Percentiles rank a stretch among this genome's conserved stretches.
These are phyloP conservation scores for Amia ocellicauda DNA, from an alignment of 2,113 vertebrate genomes.

Conservation along the genomic window DNA sequence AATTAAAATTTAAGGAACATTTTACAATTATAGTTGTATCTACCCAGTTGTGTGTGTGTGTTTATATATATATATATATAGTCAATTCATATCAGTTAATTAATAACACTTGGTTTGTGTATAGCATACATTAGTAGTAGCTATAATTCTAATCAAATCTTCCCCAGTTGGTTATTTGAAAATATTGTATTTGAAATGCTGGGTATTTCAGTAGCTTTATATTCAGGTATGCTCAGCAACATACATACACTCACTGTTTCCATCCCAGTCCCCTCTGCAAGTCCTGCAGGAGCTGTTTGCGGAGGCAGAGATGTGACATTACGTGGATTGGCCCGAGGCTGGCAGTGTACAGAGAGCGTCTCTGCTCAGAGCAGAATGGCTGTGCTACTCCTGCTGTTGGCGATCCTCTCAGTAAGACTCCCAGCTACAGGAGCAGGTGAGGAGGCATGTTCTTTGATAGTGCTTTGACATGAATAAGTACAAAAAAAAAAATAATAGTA, in stretches of 20 bases:
- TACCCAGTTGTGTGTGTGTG: too few relatives aligned
- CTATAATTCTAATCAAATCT: too few relatives aligned
- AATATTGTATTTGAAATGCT: too few relatives aligned
- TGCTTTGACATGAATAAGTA: background rate
- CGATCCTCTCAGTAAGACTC: slow-evolving; percentile 47
- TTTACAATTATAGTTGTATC: too few relatives aligned
- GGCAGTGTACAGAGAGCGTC: slow-evolving; percentile 34
- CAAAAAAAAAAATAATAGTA: background rate
- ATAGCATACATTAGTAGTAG: too few relatives aligned
- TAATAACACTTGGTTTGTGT: too few relatives aligned
- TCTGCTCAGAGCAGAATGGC: slow-evolving; percentile 36
- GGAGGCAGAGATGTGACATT: slow-evolving; percentile 19
- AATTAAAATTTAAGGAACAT: too few relatives aligned
- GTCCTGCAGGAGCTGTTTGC: slow-evolving; percentile 20
- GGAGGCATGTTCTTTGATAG: slow-evolving; percentile 18
- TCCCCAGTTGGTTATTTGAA: too few relatives aligned
- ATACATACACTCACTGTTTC: slow-evolving; percentile 49
- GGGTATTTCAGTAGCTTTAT: too few relatives aligned
- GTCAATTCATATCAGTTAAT: slow-evolving; percentile 44
- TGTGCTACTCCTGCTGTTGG: slow-evolving; percentile 43
- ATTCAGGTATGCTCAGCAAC: slow-evolving; percentile 53
- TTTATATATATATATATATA: too few relatives aligned
- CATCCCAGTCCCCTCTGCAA: slow-evolving; percentile 21
- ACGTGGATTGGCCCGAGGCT: slow-evolving; percentile 40
- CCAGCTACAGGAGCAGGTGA: slow-evolving; percentile 51